Evolutionary conservation across 2,113 vertebrate species (phyloP).

Genomic region (Grus americana): DNA sequence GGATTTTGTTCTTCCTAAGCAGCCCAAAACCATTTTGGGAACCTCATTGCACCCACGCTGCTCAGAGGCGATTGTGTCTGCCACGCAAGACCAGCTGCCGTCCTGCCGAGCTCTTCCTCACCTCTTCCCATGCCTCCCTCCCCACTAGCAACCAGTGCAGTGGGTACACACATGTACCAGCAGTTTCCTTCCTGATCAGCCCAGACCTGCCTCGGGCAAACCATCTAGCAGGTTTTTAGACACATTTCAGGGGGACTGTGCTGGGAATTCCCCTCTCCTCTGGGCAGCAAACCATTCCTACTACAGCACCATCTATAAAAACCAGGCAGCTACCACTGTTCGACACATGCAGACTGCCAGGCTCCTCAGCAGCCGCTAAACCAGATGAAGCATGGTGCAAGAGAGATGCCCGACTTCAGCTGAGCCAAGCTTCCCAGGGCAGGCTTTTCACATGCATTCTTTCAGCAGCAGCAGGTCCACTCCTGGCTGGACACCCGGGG

Average conservation of each 20-base stretch:
- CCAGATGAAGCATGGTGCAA: background rate
- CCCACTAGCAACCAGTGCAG: background rate
- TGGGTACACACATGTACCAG: background rate
- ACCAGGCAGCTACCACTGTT: background rate
- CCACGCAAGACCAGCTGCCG: background rate
- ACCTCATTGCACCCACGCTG: background rate
- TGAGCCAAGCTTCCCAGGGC: background rate
- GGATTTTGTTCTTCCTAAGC: background rate
- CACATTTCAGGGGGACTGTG: background rate
- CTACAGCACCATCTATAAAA: background rate
- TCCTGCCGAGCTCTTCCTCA: background rate
- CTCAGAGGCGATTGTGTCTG: background rate
- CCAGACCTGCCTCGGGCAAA: background rate
- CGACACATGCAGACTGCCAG: background rate
- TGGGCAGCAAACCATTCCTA: background rate
- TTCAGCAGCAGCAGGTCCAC: background rate
- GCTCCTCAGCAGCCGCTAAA: background rate
- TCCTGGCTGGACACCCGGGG: background rate
- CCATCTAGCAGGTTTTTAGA: background rate
- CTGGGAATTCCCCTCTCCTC: background rate
- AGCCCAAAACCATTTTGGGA: background rate
- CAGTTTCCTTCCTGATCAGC: background rate
- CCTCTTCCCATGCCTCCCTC: background rate
- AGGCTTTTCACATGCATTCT: background rate
- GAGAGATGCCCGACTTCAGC: background rate